A percentile compares a stretch with the other conserved stretches of the same genome.
These are phyloP conservation scores for Geopemphigus sp. DNA, from an alignment of 1,140 invertebrate genomes.

Conservation along the genomic window DNA sequence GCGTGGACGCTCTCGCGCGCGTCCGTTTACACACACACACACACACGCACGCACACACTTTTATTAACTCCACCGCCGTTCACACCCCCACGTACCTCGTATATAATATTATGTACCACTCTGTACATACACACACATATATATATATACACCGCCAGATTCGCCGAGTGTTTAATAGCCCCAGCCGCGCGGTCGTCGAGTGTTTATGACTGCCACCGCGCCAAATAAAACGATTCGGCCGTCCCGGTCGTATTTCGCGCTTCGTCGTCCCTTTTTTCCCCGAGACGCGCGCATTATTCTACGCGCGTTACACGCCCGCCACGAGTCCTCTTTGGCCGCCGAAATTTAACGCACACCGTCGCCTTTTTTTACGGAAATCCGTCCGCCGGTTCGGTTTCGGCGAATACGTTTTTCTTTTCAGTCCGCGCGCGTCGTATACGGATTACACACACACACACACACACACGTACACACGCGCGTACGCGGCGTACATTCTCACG, in stretches of 20 bases:
- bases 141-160: conserved; percentile 4
- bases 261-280: not conserved
- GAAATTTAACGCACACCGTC: too few relatives aligned
- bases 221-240: not conserved
- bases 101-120: not conserved
- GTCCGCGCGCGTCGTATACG: too few relatives aligned
- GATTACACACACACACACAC: too few relatives aligned
- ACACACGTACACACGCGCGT: too few relatives aligned
- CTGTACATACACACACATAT: too few relatives aligned
- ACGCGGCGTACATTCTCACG: not conserved
- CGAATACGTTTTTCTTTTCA: too few relatives aligned
- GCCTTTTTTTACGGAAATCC: too few relatives aligned
- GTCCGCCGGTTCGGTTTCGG: too few relatives aligned
- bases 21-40: conserved; percentile 11
- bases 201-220: conserved; percentile 5
- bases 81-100: not conserved
- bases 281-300: conserved; percentile 23
- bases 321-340: too few relatives aligned
- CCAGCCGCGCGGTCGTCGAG: not conserved
- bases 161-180: conserved; percentile 28
- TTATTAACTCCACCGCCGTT: not conserved
- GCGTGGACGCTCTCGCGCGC: not conserved
- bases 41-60: not conserved
- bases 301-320: not conserved
- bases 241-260: not conserved